Evolutionary conservation across 2,113 vertebrate species (phyloP).

Genomic region (Oncorhynchus kisutch): DNA sequence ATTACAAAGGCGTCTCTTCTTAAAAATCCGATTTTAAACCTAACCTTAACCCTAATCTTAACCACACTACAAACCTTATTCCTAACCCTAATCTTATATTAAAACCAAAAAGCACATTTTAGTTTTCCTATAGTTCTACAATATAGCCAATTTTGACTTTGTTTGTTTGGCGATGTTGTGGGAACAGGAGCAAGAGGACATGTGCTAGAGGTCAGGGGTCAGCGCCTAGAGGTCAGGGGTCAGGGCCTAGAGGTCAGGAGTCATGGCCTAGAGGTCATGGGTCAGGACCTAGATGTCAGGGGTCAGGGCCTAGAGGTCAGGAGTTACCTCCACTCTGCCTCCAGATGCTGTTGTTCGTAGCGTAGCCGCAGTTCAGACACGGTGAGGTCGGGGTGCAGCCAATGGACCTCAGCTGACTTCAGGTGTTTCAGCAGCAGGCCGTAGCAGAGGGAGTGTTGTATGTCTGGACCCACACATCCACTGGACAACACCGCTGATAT

Average conservation of each 20-base stretch:
- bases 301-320: background rate
- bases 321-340: conserved; percentile 92
- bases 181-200: background rate
- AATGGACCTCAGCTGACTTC: conserved; percentile 88
- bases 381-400: conserved; percentile 86
- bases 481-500: conserved; percentile 84
- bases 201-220: background rate
- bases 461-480: conserved; percentile 86
- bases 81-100: too few species aligned
- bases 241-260: background rate
- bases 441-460: conserved; percentile 80
- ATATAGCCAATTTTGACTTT: too few species aligned
- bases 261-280: too few species aligned
- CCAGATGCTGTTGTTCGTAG: conserved; percentile 87
- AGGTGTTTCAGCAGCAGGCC: conserved; percentile 90
- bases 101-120: too few species aligned
- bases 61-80: too few species aligned
- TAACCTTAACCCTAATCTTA: too few species aligned
- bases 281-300: too few species aligned
- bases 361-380: conserved; percentile 84
- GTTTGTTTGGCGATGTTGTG: too few species aligned
- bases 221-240: background rate
- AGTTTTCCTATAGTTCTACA: too few species aligned
- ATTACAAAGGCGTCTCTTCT: too few species aligned
- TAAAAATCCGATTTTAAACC: too few species aligned